These are phyloP conservation scores for Branchinecta lindahli DNA, from an alignment of 1,140 invertebrate species.

Conservation along the genomic window DNA sequence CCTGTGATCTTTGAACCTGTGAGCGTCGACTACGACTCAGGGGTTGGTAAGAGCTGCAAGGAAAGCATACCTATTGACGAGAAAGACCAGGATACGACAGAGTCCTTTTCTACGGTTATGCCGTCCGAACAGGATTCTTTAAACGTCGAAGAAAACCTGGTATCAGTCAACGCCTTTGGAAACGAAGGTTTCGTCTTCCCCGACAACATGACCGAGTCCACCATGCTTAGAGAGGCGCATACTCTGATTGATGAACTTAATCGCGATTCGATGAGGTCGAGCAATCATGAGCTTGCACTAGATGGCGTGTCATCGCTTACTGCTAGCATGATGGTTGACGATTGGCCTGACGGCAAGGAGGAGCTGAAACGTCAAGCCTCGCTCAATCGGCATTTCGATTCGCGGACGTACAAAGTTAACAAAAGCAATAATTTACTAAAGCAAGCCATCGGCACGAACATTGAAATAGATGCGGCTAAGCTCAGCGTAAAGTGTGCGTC, in stretches of 20 bases:
- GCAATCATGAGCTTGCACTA: not conserved
- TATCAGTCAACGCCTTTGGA: not conserved
- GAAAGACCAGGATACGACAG: not conserved
- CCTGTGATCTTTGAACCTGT: not conserved
- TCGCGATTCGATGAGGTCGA: not conserved
- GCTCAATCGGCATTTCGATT: not conserved
- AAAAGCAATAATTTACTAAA: not conserved
- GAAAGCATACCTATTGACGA: not conserved
- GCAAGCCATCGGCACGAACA: not conserved
- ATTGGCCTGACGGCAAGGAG: not conserved
- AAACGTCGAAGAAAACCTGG: not conserved
- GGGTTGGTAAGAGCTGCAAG: constrained; percentile 2
- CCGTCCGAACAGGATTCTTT: not conserved
- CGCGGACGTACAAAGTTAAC: not conserved
- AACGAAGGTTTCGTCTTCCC: constrained; percentile 3
- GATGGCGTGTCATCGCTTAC: not conserved
- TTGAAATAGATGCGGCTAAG: not conserved
- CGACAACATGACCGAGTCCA: not conserved
- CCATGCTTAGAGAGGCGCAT: not conserved
- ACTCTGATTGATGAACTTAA: not conserved
- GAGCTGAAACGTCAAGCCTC: not conserved
- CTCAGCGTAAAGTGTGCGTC: not conserved
- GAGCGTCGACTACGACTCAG: not conserved
- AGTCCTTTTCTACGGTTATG: not conserved
- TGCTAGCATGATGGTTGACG: not conserved